Conservation (phyloP, 2,797 vertebrate species). For the Atherinosoma microstoma region DNA sequence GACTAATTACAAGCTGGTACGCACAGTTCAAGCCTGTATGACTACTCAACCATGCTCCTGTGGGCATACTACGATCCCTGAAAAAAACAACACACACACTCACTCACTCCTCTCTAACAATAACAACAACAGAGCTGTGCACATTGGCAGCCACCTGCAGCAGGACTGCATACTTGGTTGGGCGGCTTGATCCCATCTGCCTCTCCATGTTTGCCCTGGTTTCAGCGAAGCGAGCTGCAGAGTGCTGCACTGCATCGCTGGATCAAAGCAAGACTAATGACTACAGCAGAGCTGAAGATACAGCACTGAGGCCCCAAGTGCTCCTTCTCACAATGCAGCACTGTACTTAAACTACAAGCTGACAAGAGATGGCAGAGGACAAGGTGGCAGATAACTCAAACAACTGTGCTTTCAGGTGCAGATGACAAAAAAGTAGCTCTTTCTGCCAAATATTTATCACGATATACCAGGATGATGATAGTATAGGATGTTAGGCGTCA, state of each 20-base stretch:
- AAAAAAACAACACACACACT: conserved; percentile 63
- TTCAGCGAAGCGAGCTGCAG: conserved; percentile 54
- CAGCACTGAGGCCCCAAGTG: conserved; percentile 49
- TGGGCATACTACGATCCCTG: conserved; percentile 62
- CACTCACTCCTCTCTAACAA: conserved; percentile 47
- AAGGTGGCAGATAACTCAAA: conserved; percentile 4
- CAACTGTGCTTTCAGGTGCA: conserved; percentile 21
- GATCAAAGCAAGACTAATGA: conserved; percentile 74
- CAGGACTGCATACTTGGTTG: conserved; percentile 33
- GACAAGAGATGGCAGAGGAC: conserved; percentile 53
- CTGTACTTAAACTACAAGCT: conserved; percentile 55
- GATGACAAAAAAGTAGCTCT: conserved; percentile 7
- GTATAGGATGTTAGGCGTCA: neutral
- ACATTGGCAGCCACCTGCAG: conserved; percentile 61
- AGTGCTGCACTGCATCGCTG: conserved; percentile 61
- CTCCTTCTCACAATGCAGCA: conserved; percentile 49
- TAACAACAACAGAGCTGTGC: conserved; percentile 22
- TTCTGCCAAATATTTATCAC: conserved; percentile 1
- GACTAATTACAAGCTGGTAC: conserved; percentile 73
- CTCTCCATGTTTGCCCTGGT: conserved; percentile 53
- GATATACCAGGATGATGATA: neutral
- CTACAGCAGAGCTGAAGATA: conserved; percentile 59
- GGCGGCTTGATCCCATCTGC: conserved; percentile 35
- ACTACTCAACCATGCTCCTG: conserved; percentile 63
- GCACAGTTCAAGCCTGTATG: conserved; percentile 47